These are phyloP conservation scores for Caenorhabditis tropicalis DNA, from an alignment of 1,140 invertebrate genomes.

Conservation along the genomic window DNA sequence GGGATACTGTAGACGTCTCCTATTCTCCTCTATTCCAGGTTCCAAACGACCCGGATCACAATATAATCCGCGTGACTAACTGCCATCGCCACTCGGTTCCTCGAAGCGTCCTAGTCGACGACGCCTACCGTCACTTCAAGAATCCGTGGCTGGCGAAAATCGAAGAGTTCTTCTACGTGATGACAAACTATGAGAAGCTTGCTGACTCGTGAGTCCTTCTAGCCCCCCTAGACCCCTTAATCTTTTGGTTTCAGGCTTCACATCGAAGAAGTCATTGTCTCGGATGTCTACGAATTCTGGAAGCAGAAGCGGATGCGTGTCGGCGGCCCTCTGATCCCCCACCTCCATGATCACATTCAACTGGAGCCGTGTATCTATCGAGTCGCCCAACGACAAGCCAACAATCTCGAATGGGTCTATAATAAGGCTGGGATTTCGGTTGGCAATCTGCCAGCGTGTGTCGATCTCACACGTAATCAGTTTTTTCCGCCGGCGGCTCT, in stretches of 20 bases:
- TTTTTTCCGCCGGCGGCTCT: slow-evolving; percentile 38
- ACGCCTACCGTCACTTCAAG: neutral
- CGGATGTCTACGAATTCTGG: slow-evolving; percentile 10
- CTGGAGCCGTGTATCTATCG: neutral
- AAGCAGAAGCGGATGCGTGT: neutral
- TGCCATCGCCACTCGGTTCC: neutral
- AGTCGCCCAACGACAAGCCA: neutral
- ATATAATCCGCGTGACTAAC: neutral
- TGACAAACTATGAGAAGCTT: neutral
- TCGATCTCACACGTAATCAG: neutral
- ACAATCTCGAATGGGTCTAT: neutral
- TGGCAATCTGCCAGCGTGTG: neutral
- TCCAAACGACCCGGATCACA: neutral
- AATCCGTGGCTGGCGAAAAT: slow-evolving; percentile 10
- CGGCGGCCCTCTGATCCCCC: neutral
- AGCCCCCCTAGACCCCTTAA: neutral
- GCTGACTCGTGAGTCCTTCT: neutral
- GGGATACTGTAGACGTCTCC: no score
- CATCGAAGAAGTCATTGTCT: neutral
- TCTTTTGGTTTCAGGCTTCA: neutral
- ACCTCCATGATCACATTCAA: neutral
- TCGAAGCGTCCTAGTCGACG: neutral
- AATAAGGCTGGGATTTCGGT: neutral
- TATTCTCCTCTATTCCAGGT: no score
- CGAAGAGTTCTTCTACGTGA: neutral